Evolutionary conservation across 1,140 invertebrate species (phyloP), one percentile per base, ranked within the genome.

Genomic region (Aphelenchoides besseyi): DNA sequence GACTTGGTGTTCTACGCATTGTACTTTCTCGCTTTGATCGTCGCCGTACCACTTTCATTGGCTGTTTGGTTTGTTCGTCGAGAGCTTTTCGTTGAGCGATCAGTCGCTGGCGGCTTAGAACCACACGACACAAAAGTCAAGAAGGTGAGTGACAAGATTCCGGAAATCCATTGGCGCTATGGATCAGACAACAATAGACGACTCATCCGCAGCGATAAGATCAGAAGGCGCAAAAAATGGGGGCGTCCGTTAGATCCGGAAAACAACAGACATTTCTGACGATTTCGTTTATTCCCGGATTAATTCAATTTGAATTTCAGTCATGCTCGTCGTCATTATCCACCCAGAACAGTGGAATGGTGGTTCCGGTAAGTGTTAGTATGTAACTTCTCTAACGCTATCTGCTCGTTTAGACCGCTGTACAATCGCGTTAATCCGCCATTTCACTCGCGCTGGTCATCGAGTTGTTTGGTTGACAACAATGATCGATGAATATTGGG

Each of bases 261-360:
- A n/a, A 48, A 48, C 41, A 48, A 48, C 23, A 12, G 12, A 48
- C 41, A 48, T 23, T 48, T 23, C 41, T 23, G 23, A 48, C 41
- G 12, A 48, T 48, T 23, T 48, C 41, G 41, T 23, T 23, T 16
- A 48, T 48, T 48, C 12, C 41, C 12, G 41, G 12, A 48, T 12
- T 23, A 48, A 48, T n/a, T n/a, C n/a, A n/a, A n/a, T 18, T 53
- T 33, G 8, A 35, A 18, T 72, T 70, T 71, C 37, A 81, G 72
- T 53, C 71, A 83, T 83, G 82, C 82, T 78, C 64, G 79, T 83
- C 69, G 81, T 83, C 71, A 80, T 84, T 64, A 76, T 83, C 70
- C 82, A 83, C 68, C 82, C 82, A 26, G 82, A 84, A 67, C 82
- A 84, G 67, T 83, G 82, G 81, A 83, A 83, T 70, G 81, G 81